These are phyloP conservation scores for Cartodere bifasciata DNA, from an alignment of 2,888 invertebrate species.

Conservation along the genomic window DNA sequence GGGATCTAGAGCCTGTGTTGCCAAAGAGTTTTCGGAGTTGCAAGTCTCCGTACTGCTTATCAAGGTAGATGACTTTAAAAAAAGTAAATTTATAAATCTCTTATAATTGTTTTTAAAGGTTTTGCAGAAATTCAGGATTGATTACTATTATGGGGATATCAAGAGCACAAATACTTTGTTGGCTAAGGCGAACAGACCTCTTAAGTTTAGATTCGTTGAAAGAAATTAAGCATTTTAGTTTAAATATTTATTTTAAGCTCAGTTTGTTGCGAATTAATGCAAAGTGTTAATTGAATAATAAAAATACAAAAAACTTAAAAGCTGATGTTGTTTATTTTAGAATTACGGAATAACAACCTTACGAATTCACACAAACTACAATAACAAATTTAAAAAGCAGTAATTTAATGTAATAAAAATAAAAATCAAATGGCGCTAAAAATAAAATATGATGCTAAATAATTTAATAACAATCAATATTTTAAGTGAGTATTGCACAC, in stretches of 20 bases:
- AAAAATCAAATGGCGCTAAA: too few relatives aligned
- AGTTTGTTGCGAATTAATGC: too few relatives aligned
- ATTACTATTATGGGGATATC: slow-evolving; percentile 56
- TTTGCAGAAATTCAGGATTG: slow-evolving; percentile 46
- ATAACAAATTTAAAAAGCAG: too few relatives aligned
- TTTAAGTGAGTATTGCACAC: too few relatives aligned
- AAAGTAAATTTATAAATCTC: slow-evolving; percentile 4
- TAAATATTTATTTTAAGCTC: background rate
- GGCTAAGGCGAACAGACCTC: slow-evolving; percentile 44
- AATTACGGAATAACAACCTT: too few relatives aligned
- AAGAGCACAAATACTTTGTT: slow-evolving; percentile 43
- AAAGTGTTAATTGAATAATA: too few relatives aligned
- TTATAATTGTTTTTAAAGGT: slow-evolving; percentile 41
- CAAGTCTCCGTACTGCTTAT: slow-evolving; percentile 44
- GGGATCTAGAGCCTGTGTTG: slow-evolving; percentile 49
- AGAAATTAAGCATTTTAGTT: slow-evolving; percentile 25
- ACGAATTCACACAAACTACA: too few relatives aligned
- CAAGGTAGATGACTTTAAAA: slow-evolving; percentile 34
- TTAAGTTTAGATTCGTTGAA: slow-evolving; percentile 52
- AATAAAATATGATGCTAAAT: too few relatives aligned
- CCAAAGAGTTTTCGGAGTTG: slow-evolving; percentile 47
- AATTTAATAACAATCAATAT: too few relatives aligned
- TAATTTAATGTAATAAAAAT: too few relatives aligned
- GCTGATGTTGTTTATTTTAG: too few relatives aligned
- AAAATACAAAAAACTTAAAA: too few relatives aligned